phyloP scores from a whole-genome alignment of 2,888 invertebrate genomes.

The Xanthia icteritia region DNA sequence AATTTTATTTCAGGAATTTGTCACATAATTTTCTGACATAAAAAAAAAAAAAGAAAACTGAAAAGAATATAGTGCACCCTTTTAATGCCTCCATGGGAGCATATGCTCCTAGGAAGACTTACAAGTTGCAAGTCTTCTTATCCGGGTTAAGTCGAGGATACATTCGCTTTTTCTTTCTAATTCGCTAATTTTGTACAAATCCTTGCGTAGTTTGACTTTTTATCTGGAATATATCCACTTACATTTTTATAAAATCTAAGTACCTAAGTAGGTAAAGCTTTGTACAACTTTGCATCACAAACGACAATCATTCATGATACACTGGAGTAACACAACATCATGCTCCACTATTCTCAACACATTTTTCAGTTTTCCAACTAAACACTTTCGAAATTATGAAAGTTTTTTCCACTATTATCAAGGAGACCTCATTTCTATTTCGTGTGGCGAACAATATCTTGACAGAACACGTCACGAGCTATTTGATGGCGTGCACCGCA shows the following conservation, averaged over 20 bases:
- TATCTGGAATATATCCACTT: background rate
- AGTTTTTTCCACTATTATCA: constrained; percentile 40
- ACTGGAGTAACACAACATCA: background rate
- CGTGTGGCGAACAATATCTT: constrained; percentile 67
- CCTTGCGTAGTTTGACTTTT: background rate
- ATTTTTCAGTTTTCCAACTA: constrained; percentile 15
- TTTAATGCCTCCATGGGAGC: no score
- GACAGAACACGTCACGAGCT: constrained; percentile 72
- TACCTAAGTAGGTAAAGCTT: background rate
- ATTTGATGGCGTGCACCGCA: constrained; percentile 80
- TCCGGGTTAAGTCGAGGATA: background rate
- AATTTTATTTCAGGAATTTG: constrained; percentile 3
- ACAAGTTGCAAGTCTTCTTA: background rate
- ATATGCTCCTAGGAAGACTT: background rate
- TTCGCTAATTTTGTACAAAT: background rate
- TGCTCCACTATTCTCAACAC: background rate
- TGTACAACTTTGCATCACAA: constrained; percentile 14
- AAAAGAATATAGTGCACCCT: background rate
- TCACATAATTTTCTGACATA: background rate
- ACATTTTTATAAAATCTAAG: background rate
- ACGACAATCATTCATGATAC: background rate
- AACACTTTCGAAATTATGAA: constrained; percentile 40
- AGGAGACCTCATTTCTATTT: constrained; percentile 66
- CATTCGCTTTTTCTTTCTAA: background rate
- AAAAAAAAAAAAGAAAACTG: no score